phyloP scores from a whole-genome alignment of 1,140 invertebrate species.

The Pseudoatta argentina region DNA sequence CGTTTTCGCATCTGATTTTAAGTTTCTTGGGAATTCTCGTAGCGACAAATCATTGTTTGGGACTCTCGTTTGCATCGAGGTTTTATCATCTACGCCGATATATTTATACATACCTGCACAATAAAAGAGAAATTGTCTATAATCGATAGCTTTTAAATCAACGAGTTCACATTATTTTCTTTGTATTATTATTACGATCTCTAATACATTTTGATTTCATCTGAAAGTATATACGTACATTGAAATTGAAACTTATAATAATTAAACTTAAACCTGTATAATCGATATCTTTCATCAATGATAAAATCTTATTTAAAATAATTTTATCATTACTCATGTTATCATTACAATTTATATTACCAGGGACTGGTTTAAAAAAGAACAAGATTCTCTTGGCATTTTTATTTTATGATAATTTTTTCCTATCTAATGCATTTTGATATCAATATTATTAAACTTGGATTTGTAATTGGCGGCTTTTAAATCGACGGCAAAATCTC shows the following conservation, averaged over 20 bases:
- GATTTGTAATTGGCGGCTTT: neutral
- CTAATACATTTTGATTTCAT: no score
- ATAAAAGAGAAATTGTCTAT: neutral
- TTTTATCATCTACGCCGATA: conserved; percentile 87
- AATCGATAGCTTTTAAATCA: conserved; percentile 1
- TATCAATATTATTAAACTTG: neutral
- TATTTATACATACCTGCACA: conserved; percentile 92
- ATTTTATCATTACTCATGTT: neutral
- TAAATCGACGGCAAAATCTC: neutral
- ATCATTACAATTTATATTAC: neutral
- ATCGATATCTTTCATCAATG: neutral
- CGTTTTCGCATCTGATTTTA: conserved; percentile 88
- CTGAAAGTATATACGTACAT: no score
- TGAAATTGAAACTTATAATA: no score
- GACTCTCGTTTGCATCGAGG: conserved; percentile 76
- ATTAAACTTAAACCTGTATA: neutral
- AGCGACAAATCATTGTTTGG: conserved; percentile 80
- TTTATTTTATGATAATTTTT: conserved; percentile 5
- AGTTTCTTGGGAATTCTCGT: conserved; percentile 85
- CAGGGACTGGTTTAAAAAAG: neutral
- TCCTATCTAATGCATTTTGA: neutral
- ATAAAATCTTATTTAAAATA: no score
- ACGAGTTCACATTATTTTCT: neutral
- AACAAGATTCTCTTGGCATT: neutral
- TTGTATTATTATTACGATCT: neutral